These are phyloP conservation scores for Arvicola amphibius DNA, from an alignment of 2,797 vertebrate genomes.

Conservation along the genomic window DNA sequence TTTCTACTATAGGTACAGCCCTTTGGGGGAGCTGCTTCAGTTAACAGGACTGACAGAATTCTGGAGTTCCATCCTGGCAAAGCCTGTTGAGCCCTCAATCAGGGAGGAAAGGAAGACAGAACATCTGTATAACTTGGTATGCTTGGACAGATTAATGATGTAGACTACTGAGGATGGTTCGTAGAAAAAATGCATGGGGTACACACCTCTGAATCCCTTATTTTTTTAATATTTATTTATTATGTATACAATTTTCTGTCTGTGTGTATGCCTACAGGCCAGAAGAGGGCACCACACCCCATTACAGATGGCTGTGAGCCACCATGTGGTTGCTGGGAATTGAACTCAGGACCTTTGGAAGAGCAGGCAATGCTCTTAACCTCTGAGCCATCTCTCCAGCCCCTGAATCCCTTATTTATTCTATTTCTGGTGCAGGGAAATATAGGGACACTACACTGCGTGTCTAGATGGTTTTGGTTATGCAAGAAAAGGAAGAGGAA, in stretches of 20 bases:
- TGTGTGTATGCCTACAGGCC: no score
- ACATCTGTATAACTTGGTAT: neutral
- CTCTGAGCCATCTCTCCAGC: no score
- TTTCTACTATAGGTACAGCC: neutral
- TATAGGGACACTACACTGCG: neutral
- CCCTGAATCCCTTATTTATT: neutral
- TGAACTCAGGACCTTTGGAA: no score
- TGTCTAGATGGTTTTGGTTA: constrained; percentile 46
- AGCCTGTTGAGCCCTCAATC: neutral
- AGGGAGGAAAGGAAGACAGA: neutral
- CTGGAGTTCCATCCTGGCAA: constrained; percentile 39
- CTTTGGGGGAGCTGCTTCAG: neutral
- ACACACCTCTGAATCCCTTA: neutral
- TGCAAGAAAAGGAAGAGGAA: constrained; percentile 68
- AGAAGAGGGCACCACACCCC: no score
- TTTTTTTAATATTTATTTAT: no score
- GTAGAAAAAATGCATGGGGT: neutral
- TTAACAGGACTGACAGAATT: neutral
- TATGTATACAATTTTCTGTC: no score
- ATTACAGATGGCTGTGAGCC: no score
- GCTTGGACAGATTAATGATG: neutral
- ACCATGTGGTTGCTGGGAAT: no score
- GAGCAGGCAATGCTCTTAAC: no score
- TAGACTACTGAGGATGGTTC: neutral
- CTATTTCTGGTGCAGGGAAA: constrained; percentile 4